Base-by-base conservation (phyloP, 2,888 invertebrate species). In the Unio delphinus region DNA sequence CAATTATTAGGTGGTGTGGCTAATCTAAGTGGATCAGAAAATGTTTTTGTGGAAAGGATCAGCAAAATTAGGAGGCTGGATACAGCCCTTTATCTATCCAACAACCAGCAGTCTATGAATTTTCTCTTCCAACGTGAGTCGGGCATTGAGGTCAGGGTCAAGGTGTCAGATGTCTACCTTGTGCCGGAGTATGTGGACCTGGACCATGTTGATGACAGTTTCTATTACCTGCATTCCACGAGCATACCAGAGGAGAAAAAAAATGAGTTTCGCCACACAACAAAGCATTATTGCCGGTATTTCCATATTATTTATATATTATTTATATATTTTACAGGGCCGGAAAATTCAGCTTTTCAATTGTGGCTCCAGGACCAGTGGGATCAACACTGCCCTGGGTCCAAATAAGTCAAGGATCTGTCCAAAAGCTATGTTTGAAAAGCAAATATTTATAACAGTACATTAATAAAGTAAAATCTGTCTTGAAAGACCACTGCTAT, bases 161-260 rank as follows among this genome's bases (percentile, higher is more conserved):
- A 84, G 55, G 81, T 88, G 6, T 78, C 83, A 11, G 83, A 86
- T 17, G 80, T 88, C 6, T 85, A 82, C 76, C 77, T 89, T 61
- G 81, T 89, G 54, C 89, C 88, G 4, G 84, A 86, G 67, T 89
- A 88, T 72, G 83, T 81, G 34, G 89, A 89, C 70, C 73, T 88
- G 17, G 82, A 84, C 56, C 84, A 86, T 30, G 74, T 79, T 4
- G 85, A 86, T 68, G 89, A 89, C 69, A 81, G 81, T 58, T 66
- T 73, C 45, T 85, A 83, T 77, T 84, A 86, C 72, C 73, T 79
- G 54, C 58, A 63, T 11, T 45, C 45, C 45, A 15, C 17, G 55
- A 64, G n/a, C 75, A 65, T 45, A 58, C 73, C 4, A 45, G 34
- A 63, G 20, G 55, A 34, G 34, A 67, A 71, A 56, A 28, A 64